Percentiles rank a stretch among this genome's conserved stretches.
Conservation (phyloP, 2,797 vertebrate species). For the Sebastolobus alascanus region DNA sequence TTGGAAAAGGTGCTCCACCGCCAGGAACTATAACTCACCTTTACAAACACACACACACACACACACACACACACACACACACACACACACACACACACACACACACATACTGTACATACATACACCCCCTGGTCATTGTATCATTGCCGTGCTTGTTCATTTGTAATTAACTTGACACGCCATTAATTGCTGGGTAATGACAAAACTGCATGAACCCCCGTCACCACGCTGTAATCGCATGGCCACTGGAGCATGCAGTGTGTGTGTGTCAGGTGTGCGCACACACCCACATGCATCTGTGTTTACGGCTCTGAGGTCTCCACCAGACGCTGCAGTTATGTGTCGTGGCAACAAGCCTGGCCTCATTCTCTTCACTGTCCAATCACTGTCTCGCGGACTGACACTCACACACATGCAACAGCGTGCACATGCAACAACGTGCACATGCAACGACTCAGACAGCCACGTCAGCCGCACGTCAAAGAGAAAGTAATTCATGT, state of each 20-base stretch:
- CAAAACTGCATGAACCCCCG: conserved; percentile 48
- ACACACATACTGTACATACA: neutral
- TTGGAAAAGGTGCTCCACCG: conserved; percentile 16
- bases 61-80: neutral
- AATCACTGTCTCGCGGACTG: neutral
- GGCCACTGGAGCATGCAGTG: conserved; percentile 56
- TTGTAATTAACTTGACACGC: conserved; percentile 64
- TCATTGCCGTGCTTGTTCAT: conserved; percentile 43
- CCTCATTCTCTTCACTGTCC: too few relatives aligned
- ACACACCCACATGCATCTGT: conserved; percentile 4
- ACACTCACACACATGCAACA: conserved; percentile 23
- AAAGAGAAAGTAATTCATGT: conserved; percentile 28
- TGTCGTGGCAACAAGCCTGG: conserved; percentile 31
- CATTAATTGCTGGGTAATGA: conserved; percentile 74
- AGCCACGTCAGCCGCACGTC: conserved; percentile 23
- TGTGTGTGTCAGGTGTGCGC: conserved; percentile 43
- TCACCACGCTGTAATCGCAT: conserved; percentile 68
- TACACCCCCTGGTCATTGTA: conserved; percentile 7
- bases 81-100: conserved; percentile 7
- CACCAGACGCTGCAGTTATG: conserved; percentile 29
- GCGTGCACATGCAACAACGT: neutral
- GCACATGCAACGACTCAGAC: conserved; percentile 1
- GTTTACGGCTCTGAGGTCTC: conserved; percentile 31
- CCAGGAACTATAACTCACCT: conserved; percentile 41
- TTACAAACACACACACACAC: conserved; percentile 4